Base-by-base conservation (phyloP, 2,113 vertebrate species). In the Prionailurus bengalensis region DNA sequence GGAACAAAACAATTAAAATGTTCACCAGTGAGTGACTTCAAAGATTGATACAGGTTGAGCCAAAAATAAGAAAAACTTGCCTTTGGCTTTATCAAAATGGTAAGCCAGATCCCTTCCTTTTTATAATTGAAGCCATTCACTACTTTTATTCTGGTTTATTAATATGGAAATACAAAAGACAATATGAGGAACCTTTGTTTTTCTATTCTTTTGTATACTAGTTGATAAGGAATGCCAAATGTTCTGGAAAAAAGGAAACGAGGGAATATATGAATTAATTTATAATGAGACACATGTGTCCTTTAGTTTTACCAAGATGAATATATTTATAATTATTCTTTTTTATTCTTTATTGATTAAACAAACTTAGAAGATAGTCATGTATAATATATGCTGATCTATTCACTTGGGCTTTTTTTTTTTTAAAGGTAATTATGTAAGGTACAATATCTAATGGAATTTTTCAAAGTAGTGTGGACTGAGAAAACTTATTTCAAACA, bases 1-100 rank as follows among this genome's bases (percentile, higher is more conserved):
- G 99, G 99, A 99, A 99, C 98, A 99, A 99, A 95, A 99, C 99
- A 70, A 99, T 99, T 98, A 99, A 99, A 99, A 99, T 99, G 97
- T 99, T 99, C 98, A 99, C 98, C 36, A 99, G 99, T 58, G 99
- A 99, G 92, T 98, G 99, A 86, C 99, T 99, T 91, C 99, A 99
- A 99, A 99, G 99, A 63, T 97, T 99, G 79, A 98, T 99, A 48
- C 98, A 98, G 81, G 98, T 99, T 83, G 99, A 99, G 95, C 96
- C 99, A 97, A 99, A 99, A 97, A 99, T 97, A 70, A 99, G 99
- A 98, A 99, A 99, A 96, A 99, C 99, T 1, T 99, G 99, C 98
- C 99, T 99, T 98, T 99, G 99, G 99, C 99, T 99, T 89, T 99
- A 98, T 97, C 99, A 99, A 98, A 99, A 99, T 96, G 99, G 99